Percentiles rank a stretch among this genome's conserved stretches.
Evolutionary conservation across 1,140 invertebrate species (phyloP).

Genomic region (Globodera ellingtonae): DNA sequence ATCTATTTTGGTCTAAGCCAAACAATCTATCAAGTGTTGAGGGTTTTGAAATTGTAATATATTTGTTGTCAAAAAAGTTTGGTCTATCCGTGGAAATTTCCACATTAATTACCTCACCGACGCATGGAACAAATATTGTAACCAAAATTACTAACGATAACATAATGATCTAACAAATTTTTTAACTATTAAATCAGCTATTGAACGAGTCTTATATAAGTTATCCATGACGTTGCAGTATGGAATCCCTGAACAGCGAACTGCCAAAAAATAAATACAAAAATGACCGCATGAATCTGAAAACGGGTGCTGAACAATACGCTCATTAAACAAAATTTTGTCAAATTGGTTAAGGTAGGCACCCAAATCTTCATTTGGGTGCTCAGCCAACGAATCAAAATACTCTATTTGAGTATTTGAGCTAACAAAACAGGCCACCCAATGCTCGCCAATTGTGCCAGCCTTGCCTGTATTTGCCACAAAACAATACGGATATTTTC

Average conservation of each 20-base stretch:
- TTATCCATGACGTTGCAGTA: background rate
- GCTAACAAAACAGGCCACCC: too few species aligned
- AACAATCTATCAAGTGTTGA: too few species aligned
- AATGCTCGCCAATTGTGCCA: constrained; percentile 14
- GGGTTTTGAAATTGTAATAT: too few species aligned
- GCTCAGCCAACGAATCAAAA: constrained; percentile 23
- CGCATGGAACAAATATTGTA: too few species aligned
- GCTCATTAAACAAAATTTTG: background rate
- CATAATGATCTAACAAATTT: background rate
- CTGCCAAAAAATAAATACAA: constrained; percentile 20
- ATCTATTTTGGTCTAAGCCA: too few species aligned
- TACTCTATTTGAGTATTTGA: constrained; percentile 6
- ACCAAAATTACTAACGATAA: too few species aligned
- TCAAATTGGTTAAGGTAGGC: background rate
- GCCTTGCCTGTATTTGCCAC: constrained; percentile 12
- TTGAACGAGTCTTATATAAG: background rate
- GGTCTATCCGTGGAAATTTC: too few species aligned
- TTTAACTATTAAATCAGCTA: too few species aligned
- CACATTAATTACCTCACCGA: too few species aligned
- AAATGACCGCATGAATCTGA: constrained; percentile 20
- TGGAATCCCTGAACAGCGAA: background rate
- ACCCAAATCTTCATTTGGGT: constrained; percentile 15
- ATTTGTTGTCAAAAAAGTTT: too few species aligned
- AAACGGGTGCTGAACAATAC: background rate
- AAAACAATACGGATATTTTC: constrained; percentile 17